Percentiles rank a stretch among this genome's conserved stretches.
Evolutionary conservation across 2,797 vertebrate species (phyloP).

Genomic region (Sebastes alutus): DNA sequence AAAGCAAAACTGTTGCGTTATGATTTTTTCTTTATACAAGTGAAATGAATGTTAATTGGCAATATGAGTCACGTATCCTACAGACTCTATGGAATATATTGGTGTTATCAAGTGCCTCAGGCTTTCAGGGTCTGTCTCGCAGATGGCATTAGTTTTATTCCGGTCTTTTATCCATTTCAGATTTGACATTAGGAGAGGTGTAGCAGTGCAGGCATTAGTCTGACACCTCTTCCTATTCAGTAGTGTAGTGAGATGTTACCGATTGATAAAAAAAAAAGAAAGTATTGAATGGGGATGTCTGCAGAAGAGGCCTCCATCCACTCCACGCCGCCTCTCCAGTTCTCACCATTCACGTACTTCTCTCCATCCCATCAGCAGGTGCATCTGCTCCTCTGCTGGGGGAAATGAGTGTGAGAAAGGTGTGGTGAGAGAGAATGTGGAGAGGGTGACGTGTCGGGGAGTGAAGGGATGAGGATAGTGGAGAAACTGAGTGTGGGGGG

Average conservation of each 20-base stretch:
- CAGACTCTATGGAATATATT: not conserved
- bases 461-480: slow-evolving; percentile 10
- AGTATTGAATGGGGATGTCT: slow-evolving; percentile 17
- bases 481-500: slow-evolving; percentile 1
- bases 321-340: slow-evolving; percentile 8
- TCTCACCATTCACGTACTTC: slow-evolving; percentile 26
- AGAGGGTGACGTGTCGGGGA: slow-evolving; percentile 20
- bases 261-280: slow-evolving; percentile 17
- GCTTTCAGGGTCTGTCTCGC: not conserved
- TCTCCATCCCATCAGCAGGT: slow-evolving; percentile 41
- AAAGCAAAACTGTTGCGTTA: not conserved
- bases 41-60: not conserved
- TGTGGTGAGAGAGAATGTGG: slow-evolving; percentile 10
- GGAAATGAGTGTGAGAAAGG: slow-evolving; percentile 40
- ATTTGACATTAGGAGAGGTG: not conserved
- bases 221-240: slow-evolving; percentile 29
- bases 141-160: not conserved
- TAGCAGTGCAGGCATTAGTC: not conserved
- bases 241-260: not conserved
- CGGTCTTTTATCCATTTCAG: not conserved
- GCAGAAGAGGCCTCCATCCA: not conserved
- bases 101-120: not conserved
- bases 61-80: not conserved
- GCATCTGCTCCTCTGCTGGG: slow-evolving; percentile 23
- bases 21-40: not conserved